Evolutionary conservation across 1,140 invertebrate genomes (phyloP).

Genomic region (Leptinotarsa lineolata): DNA sequence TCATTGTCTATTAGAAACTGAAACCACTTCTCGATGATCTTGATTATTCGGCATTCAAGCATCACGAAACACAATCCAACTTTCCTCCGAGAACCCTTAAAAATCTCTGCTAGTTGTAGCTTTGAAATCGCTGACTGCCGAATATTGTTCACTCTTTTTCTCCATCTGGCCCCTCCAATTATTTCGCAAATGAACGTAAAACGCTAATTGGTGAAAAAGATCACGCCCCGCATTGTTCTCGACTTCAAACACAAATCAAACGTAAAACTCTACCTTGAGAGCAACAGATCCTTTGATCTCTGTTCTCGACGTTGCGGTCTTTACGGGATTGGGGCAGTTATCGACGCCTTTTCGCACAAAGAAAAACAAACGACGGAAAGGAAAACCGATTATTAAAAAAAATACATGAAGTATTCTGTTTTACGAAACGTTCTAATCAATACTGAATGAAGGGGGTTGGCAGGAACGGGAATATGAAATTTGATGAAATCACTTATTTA

Average conservation of each 20-base stretch:
- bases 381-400: not conserved
- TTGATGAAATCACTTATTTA: no score
- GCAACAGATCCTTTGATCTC: not conserved
- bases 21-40: no score
- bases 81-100: no score
- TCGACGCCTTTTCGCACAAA: not conserved
- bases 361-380: not conserved
- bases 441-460: no score
- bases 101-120: not conserved
- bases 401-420: not conserved
- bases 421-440: no score
- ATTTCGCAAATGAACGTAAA: not conserved
- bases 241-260: constrained; percentile 1
- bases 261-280: not conserved
- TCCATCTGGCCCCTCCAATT: not conserved
- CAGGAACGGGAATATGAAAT: no score
- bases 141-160: not conserved
- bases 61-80: no score
- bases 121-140: not conserved
- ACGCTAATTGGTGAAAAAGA: not conserved
- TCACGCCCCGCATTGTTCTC: not conserved
- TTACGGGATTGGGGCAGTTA: not conserved
- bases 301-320: not conserved
- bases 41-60: no score
- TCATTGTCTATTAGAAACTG: no score